These are phyloP conservation scores for Lycophotia porphyrea DNA, from an alignment of 2,888 invertebrate species.

Conservation along the genomic window DNA sequence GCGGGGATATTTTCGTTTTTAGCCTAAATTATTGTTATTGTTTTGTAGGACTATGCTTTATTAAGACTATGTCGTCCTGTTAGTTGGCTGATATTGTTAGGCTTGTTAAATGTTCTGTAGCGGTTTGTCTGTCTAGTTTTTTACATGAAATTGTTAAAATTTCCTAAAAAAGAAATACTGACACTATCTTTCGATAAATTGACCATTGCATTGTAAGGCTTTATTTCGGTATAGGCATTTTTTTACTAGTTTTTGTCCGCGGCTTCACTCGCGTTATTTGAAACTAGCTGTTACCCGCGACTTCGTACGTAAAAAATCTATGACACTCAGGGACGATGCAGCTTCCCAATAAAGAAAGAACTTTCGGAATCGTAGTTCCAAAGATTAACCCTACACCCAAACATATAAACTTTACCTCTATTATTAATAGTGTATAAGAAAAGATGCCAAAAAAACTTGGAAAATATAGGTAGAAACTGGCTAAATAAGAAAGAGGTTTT, in stretches of 20 bases:
- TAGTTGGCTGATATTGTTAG: conserved; percentile 37
- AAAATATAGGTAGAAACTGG: not conserved
- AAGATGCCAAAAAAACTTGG: not conserved
- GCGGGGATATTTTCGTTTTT: conserved; percentile 82
- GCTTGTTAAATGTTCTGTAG: conserved; percentile 44
- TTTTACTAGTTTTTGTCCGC: too few relatives aligned
- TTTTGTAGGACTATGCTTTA: conserved; percentile 62
- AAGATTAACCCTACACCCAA: not conserved
- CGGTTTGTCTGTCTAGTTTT: conserved; percentile 7
- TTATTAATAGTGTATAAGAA: not conserved
- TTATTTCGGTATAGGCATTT: too few relatives aligned
- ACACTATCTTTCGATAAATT: too few relatives aligned
- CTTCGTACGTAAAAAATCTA: not conserved
- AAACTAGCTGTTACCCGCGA: too few relatives aligned
- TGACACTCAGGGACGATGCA: not conserved
- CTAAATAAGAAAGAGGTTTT: not conserved
- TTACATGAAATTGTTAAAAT: too few relatives aligned
- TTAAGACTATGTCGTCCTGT: conserved; percentile 58
- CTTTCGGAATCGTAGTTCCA: not conserved
- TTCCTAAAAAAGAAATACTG: too few relatives aligned
- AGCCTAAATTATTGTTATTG: conserved; percentile 84
- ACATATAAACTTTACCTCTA: not conserved
- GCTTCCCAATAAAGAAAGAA: not conserved
- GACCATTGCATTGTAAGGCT: too few relatives aligned
- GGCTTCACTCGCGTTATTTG: too few relatives aligned